Base-by-base conservation (phyloP, 2,797 vertebrate genomes). In the Apogon talboti region DNA sequence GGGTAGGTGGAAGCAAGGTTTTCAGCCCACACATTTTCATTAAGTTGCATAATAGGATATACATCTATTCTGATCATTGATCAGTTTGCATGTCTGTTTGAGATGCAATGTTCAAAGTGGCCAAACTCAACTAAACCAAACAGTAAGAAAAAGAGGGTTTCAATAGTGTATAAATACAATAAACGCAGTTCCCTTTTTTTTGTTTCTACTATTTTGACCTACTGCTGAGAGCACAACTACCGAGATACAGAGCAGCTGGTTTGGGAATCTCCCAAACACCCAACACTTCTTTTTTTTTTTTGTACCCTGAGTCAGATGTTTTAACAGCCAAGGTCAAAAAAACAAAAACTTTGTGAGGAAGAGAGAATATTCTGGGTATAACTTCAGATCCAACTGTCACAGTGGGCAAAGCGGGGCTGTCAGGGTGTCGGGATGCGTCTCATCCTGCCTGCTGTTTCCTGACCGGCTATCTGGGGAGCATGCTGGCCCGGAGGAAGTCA, bases 361-460 rank as follows among this genome's bases (percentile, higher is more conserved):
- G 64, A 72, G 15, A 54, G 55, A 78, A 77, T 67, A 72, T 78
- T 84, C 30, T 60, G 59, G 62, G 61, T 51, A 62, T 59, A 76
- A 55, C 73, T 48, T 78, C 46, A 21, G 62, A 21, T 24, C 19
- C 0, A 19, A 63, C 82, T 74, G 85, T 88, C 81, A 82, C 61
- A 67, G 62, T 58, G 70, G 53, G 76, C 71, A 79, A 56, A 73
- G 67, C 9, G 6, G 78, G 53, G 67, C 69, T 71, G 81, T 49
- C 48, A 49, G 69, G 74, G 84, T 87, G 87, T 87, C 62, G 82
- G 90, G 91, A 91, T 91, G 87, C 30, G 84, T 87, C 89, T 89
- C 85, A 87, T 92, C 90, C 90, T 91, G 90, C 87, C 87, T 86
- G 89, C 85, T 82, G 89, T 88, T 92, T 92, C 91, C 91, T 91